Percentiles rank a stretch among this genome's conserved stretches.
Conservation (phyloP, 2,113 vertebrate genomes). For the Poeciliopsis prolifica region DNA sequence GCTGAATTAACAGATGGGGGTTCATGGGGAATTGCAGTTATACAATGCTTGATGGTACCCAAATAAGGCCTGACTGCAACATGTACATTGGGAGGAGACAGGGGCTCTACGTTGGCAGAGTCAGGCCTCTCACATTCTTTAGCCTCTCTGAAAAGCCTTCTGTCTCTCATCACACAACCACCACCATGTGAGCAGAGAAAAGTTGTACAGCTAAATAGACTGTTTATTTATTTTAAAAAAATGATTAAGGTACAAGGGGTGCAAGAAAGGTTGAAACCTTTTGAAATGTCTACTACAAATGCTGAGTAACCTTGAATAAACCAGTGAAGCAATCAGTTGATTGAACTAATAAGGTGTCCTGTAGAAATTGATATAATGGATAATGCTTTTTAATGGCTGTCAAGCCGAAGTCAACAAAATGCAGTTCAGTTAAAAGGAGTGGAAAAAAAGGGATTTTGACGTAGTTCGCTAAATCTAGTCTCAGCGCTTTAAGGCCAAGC, state of each 20-base stretch:
- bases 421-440: slow-evolving; percentile 10
- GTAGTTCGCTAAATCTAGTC: slow-evolving; percentile 45
- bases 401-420: background rate
- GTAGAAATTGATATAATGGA: slow-evolving; percentile 10
- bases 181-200: slow-evolving; percentile 8
- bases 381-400: slow-evolving; percentile 7
- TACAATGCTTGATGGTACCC: slow-evolving; percentile 54
- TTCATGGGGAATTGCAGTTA: slow-evolving; percentile 49
- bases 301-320: background rate
- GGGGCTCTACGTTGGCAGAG: slow-evolving; percentile 71
- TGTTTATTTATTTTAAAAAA: slow-evolving; percentile 3
- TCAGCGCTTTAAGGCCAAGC: slow-evolving; percentile 51
- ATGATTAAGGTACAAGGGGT: slow-evolving; percentile 7
- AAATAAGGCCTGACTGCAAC: slow-evolving; percentile 77
- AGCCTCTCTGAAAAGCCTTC: slow-evolving; percentile 64
- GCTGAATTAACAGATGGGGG: slow-evolving; percentile 54
- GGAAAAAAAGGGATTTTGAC: slow-evolving; percentile 12
- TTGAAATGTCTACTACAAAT: background rate
- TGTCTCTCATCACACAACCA: slow-evolving; percentile 59
- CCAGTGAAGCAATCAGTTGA: background rate
- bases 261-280: slow-evolving; percentile 7
- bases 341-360: slow-evolving; percentile 1
- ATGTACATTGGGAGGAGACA: slow-evolving; percentile 57
- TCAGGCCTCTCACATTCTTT: slow-evolving; percentile 57
- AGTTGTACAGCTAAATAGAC: slow-evolving; percentile 18